These are phyloP conservation scores for Drosophila paulistorum DNA, from an alignment of 1,140 invertebrate genomes.

Conservation along the genomic window DNA sequence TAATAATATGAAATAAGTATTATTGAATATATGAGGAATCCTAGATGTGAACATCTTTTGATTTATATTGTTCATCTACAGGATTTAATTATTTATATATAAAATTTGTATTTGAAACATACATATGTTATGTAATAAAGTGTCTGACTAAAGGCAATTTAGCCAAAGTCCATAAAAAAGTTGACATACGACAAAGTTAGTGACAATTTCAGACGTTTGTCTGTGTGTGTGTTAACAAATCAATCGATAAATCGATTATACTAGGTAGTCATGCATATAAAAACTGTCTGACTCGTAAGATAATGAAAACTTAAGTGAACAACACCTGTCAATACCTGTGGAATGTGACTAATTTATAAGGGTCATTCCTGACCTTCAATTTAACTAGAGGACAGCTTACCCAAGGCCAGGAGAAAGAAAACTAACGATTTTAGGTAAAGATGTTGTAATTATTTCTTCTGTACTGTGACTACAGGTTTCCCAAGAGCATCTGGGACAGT, in stretches of 20 bases:
- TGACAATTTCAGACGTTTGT: neutral
- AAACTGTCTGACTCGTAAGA: slow-evolving; percentile 1
- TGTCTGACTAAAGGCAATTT: no score
- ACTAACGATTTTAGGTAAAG: no score
- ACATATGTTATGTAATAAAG: no score
- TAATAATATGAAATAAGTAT: no score
- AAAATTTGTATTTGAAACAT: no score
- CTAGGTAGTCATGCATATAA: neutral
- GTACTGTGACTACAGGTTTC: no score
- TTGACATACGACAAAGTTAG: neutral
- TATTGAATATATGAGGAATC: no score
- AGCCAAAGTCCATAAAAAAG: neutral
- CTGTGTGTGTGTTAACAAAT: slow-evolving; percentile 2
- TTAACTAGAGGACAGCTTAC: neutral
- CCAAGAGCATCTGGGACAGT: no score
- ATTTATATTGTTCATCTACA: no score
- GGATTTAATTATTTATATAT: no score
- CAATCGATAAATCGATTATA: slow-evolving; percentile 21
- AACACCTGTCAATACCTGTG: slow-evolving; percentile 14
- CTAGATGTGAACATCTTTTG: no score
- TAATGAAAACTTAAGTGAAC: neutral
- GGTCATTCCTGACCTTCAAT: neutral
- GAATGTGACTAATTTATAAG: slow-evolving; percentile 4
- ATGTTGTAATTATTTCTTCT: neutral
- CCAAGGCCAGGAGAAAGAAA: no score